Conservation (phyloP, 2,113 vertebrate species). For the Trematocara macrostoma region DNA sequence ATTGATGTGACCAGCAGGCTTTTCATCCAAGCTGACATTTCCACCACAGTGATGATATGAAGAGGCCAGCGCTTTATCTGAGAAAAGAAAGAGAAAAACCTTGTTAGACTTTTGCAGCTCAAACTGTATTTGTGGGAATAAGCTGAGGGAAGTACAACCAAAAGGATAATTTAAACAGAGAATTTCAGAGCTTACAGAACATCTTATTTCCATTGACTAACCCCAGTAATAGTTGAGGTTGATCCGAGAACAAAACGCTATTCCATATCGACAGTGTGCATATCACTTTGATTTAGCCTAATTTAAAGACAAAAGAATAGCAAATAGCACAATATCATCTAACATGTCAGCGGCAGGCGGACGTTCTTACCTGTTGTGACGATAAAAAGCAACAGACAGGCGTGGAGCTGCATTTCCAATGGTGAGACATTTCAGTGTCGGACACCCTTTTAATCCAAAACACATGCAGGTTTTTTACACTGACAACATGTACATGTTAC, state of each 20-base stretch:
- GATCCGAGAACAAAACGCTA: background rate
- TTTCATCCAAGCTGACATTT: constrained; percentile 29
- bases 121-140: background rate
- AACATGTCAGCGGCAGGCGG: background rate
- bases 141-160: background rate
- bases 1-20: constrained; percentile 11
- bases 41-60: constrained; percentile 6
- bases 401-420: constrained; percentile 69
- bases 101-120: background rate
- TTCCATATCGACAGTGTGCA: background rate
- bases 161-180: background rate
- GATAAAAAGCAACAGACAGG: constrained; percentile 54
- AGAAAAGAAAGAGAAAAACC: background rate
- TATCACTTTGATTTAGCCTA: background rate
- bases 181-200: background rate
- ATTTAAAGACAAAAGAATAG: background rate
- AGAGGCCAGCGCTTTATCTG: constrained; percentile 27
- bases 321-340: background rate
- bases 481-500: background rate
- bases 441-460: background rate
- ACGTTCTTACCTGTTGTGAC: constrained; percentile 63
- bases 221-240: background rate
- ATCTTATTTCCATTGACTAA: background rate
- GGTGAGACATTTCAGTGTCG: constrained; percentile 65
- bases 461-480: constrained; percentile 5